These are phyloP conservation scores for Pseudotriccus pelzelni DNA, from an alignment of 2,797 vertebrate genomes.

Conservation along the genomic window DNA sequence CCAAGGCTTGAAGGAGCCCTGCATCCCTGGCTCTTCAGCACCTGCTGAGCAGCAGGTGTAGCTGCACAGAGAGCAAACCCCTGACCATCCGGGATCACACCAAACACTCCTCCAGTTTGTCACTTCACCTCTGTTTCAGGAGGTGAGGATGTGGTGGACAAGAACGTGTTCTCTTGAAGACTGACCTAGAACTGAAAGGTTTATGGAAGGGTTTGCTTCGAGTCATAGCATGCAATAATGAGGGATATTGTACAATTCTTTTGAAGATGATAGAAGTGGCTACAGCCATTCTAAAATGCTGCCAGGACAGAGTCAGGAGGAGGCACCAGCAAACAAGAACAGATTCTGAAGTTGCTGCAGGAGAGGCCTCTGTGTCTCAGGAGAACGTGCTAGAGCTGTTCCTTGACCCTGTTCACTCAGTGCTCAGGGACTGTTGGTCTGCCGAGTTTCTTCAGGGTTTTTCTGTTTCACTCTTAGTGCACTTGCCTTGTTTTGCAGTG, in stretches of 20 bases:
- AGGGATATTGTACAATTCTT: neutral
- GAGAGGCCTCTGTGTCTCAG: neutral
- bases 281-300: neutral
- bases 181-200: neutral
- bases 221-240: neutral
- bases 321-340: neutral
- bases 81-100: neutral
- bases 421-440: neutral
- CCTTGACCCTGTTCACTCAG: neutral
- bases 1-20: neutral
- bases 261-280: neutral
- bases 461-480: neutral
- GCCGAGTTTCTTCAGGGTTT: neutral
- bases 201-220: neutral
- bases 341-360: neutral
- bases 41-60: neutral
- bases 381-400: neutral
- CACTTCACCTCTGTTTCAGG: neutral
- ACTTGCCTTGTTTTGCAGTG: neutral
- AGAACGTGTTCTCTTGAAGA: neutral
- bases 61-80: neutral
- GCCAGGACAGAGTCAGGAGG: neutral
- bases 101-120: neutral
- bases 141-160: neutral
- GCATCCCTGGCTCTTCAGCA: rapidly evolving